Evolutionary conservation across 2,888 invertebrate genomes (phyloP), one percentile per base, ranked within the genome.

Genomic region (Lasiommata megera): DNA sequence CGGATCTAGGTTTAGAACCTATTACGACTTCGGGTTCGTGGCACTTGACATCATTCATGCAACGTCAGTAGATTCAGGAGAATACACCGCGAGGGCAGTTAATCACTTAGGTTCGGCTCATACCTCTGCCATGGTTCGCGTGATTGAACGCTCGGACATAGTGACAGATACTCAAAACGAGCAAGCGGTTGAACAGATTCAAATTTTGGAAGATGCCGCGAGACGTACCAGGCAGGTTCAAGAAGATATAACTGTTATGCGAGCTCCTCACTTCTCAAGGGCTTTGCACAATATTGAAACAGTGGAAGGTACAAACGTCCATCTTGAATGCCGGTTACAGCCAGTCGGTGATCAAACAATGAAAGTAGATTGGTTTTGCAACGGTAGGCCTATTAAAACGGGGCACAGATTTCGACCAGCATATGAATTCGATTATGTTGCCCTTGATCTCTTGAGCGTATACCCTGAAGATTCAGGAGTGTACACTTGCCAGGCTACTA

Each of bases 401-500:
- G 98, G 98, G 66, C 95, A 98, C 76, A 93, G 99, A 65, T 99
- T 99, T 91, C 94, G 98, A 76, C 98, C 98, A 40, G 97, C 98
- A 2, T 96, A 97, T 75, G 99, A 99, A 84, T 98, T 99, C 80
- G 98, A 98, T 75, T 99, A 98, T 78, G 98, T 99, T 14, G 98
- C 99, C 7, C 92, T 99, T 54, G 99, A 99, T 84, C 94, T 99
- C 51, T 92, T 99, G 17, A 98, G 98, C 73, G 98, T 98, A 18
- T 99, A 98, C 79, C 97, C 99, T n/a, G 96, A 96, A 71, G 99
- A 99, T 85, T 97, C 97, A 6, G 99, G 99, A 14, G 96, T 98
- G 0, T 99, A 99, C 80, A 97, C 97, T 9, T 98, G 98, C 74
- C 96, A 96, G 80, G 99, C 99, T 0, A 95, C 96, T 56, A 99